These are phyloP conservation scores for Psittacus erithacus DNA, from an alignment of 2,113 vertebrate species.

Conservation along the genomic window DNA sequence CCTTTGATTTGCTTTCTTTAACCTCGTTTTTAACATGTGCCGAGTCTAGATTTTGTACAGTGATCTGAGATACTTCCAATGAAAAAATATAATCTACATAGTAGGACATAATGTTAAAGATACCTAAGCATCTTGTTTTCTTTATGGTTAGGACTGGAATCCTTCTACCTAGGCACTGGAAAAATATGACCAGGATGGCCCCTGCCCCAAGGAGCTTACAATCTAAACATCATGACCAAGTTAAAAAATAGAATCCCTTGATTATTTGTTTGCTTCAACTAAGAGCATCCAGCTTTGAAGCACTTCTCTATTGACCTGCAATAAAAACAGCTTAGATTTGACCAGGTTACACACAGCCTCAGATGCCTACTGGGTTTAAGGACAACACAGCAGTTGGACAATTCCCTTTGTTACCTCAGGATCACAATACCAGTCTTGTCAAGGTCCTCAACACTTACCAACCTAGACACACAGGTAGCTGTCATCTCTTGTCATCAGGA, in stretches of 20 bases:
- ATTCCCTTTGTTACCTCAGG: not conserved
- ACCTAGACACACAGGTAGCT: not conserved
- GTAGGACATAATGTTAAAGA: not conserved
- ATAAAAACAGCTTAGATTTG: not conserved
- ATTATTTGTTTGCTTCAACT: not conserved
- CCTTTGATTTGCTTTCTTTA: not conserved
- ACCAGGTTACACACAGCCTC: not conserved
- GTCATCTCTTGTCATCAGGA: not conserved
- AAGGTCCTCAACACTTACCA: constrained; percentile 51
- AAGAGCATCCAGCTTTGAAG: not conserved
- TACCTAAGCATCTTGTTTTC: not conserved
- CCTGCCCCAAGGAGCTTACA: constrained; percentile 72
- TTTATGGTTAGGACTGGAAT: not conserved
- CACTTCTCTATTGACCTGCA: not conserved
- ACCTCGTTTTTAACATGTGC: not conserved
- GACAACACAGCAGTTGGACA: constrained; percentile 8
- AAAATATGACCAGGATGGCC: not conserved
- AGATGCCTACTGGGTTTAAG: not conserved
- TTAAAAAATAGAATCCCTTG: constrained; percentile 23
- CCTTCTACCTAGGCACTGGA: not conserved
- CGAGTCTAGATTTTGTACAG: not conserved
- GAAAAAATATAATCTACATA: not conserved
- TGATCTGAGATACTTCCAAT: not conserved
- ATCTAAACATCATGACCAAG: constrained; percentile 46
- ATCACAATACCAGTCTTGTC: not conserved